These are phyloP conservation scores for Junonia oenone DNA, from an alignment of 2,888 invertebrate species.

Conservation along the genomic window DNA sequence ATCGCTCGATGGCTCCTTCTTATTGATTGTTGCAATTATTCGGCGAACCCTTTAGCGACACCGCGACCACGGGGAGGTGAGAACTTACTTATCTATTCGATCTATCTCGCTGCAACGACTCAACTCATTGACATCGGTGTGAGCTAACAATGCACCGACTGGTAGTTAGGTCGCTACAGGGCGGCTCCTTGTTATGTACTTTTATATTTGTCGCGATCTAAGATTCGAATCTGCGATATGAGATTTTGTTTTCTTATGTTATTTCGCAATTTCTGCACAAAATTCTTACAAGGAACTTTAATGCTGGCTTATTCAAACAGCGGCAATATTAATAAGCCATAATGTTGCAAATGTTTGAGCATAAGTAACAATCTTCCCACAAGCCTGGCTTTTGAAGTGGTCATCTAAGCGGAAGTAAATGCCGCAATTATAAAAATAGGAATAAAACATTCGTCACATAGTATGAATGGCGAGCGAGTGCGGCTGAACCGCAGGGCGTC, in stretches of 20 bases:
- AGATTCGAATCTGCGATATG: constrained; percentile 52
- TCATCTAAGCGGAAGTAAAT: constrained; percentile 65
- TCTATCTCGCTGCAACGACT: constrained; percentile 52
- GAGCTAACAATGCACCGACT: constrained; percentile 55
- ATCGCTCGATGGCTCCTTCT: constrained; percentile 75
- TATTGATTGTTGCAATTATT: constrained; percentile 79
- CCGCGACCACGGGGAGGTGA: constrained; percentile 71
- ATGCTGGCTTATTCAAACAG: constrained; percentile 36
- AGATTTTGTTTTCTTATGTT: constrained; percentile 38
- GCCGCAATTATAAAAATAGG: constrained; percentile 69
- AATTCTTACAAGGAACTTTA: background rate
- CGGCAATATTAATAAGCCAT: constrained; percentile 22
- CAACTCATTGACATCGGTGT: constrained; percentile 72
- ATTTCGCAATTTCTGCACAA: constrained; percentile 3
- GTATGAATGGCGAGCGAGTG: constrained; percentile 49
- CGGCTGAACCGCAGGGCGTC: constrained; percentile 45
- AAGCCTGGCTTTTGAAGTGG: constrained; percentile 48
- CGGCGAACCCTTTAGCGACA: constrained; percentile 71
- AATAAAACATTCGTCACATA: constrained; percentile 62
- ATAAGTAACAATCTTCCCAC: constrained; percentile 59
- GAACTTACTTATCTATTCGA: constrained; percentile 70
- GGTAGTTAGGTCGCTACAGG: constrained; percentile 57
- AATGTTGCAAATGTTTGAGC: constrained; percentile 9
- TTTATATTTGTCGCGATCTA: constrained; percentile 65
- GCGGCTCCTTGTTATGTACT: constrained; percentile 45